Evolutionary conservation across 2,888 invertebrate genomes (phyloP).

Genomic region (Axea sp.): DNA sequence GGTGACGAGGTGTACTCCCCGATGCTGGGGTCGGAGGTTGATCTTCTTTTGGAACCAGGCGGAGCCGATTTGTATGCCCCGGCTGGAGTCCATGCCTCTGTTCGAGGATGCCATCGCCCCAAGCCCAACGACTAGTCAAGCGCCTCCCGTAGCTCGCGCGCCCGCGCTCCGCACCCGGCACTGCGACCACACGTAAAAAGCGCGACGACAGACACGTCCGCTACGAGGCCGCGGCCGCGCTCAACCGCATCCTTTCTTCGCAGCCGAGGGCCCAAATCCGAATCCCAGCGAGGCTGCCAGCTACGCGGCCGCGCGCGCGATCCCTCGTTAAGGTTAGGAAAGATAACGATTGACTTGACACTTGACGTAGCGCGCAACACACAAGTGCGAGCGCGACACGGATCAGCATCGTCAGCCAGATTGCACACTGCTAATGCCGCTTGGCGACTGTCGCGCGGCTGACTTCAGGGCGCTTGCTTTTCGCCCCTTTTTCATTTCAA

Average conservation of each 20-base stretch:
- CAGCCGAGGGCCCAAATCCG: not conserved
- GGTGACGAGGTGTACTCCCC: slow-evolving; percentile 97
- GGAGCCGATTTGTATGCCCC: slow-evolving; percentile 94
- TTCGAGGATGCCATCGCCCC: slow-evolving; percentile 92
- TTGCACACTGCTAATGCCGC: too few relatives aligned
- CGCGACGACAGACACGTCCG: slow-evolving; percentile 29
- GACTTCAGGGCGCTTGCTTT: too few relatives aligned
- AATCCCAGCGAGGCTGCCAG: slow-evolving; percentile 24
- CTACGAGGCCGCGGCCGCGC: slow-evolving; percentile 49
- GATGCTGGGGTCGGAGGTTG: slow-evolving; percentile 96
- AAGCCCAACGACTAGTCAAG: slow-evolving; percentile 16
- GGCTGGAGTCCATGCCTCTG: slow-evolving; percentile 71
- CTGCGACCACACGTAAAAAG: slow-evolving; percentile 7
- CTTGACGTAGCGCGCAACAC: slow-evolving; percentile 44
- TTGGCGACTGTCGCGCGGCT: too few relatives aligned
- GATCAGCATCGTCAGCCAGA: too few relatives aligned
- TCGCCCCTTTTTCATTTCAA: too few relatives aligned
- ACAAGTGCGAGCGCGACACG: slow-evolving; percentile 10
- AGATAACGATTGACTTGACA: slow-evolving; percentile 76
- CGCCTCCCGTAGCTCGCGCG: slow-evolving; percentile 9
- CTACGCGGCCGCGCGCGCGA: slow-evolving; percentile 47
- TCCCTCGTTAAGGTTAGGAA: slow-evolving; percentile 72
- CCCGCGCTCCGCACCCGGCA: slow-evolving; percentile 27
- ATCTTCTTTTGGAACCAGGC: slow-evolving; percentile 99
- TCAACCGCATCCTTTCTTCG: slow-evolving; percentile 47